phyloP scores from a whole-genome alignment of 2,797 vertebrate species.

The Sarcoramphus papa region DNA sequence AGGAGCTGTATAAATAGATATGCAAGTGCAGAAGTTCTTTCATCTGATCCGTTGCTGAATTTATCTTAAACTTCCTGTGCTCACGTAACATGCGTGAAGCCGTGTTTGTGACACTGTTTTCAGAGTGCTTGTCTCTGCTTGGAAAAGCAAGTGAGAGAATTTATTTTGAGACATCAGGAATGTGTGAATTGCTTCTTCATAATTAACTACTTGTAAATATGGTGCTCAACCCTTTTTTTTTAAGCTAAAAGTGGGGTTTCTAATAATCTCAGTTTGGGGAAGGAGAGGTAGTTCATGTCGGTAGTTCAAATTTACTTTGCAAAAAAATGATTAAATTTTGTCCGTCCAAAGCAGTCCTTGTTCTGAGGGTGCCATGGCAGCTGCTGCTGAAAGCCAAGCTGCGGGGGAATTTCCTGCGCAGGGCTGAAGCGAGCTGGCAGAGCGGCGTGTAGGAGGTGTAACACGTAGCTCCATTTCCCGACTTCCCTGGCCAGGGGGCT shows the following conservation, averaged over 20 bases:
- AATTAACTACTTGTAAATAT: not conserved
- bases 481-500: not conserved
- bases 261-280: not conserved
- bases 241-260: not conserved
- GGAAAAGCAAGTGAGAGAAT: not conserved
- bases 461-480: not conserved
- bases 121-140: not conserved
- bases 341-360: not conserved
- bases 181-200: not conserved
- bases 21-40: not conserved
- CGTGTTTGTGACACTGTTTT: not conserved
- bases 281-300: not conserved
- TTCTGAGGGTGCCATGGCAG: not conserved
- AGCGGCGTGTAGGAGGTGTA: not conserved
- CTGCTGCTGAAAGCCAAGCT: not conserved
- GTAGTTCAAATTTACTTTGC: not conserved
- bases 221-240: not conserved
- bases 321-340: not conserved
- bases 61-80: constrained; percentile 47
- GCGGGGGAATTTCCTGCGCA: not conserved
- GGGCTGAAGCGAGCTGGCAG: not conserved
- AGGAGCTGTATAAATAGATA: not conserved
- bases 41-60: not conserved
- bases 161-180: not conserved
- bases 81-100: not conserved